phyloP scores from a whole-genome alignment of 2,113 vertebrate species.

The Lepus europaeus region DNA sequence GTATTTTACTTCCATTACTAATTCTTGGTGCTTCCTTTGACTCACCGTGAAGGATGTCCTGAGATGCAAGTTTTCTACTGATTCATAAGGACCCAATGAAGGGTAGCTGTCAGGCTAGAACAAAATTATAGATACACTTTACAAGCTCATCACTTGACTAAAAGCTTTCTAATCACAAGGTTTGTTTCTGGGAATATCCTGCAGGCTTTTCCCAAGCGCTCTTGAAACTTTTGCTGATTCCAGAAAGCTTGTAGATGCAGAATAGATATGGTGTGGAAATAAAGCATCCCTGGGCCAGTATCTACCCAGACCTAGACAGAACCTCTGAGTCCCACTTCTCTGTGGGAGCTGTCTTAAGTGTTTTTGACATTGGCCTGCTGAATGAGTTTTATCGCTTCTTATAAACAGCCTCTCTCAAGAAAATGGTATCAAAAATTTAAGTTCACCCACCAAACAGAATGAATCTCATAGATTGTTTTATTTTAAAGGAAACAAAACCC shows the following conservation, averaged over 20 bases:
- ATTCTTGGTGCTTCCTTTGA: neutral
- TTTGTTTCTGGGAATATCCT: neutral
- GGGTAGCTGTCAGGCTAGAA: neutral
- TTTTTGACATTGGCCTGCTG: neutral
- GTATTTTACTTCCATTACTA: neutral
- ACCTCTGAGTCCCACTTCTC: neutral
- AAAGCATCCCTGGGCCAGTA: neutral
- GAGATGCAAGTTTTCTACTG: neutral
- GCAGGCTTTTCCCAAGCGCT: neutral
- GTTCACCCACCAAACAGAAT: neutral
- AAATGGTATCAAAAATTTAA: conserved; percentile 38
- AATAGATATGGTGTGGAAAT: neutral
- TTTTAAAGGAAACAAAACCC: conserved; percentile 21
- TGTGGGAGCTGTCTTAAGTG: neutral
- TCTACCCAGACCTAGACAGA: rapidly evolving
- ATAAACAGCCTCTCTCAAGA: neutral
- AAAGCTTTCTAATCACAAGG: neutral
- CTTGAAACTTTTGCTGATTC: neutral
- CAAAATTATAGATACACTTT: neutral
- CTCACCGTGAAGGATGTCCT: neutral
- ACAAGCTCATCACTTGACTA: neutral
- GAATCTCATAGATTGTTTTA: conserved; percentile 15
- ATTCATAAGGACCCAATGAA: neutral
- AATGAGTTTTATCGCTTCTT: neutral
- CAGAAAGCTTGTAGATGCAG: neutral